A percentile compares a stretch with the other conserved stretches of the same genome.
Evolutionary conservation across 2,113 vertebrate species (phyloP).

Genomic region (Puffinus mauretanicus): DNA sequence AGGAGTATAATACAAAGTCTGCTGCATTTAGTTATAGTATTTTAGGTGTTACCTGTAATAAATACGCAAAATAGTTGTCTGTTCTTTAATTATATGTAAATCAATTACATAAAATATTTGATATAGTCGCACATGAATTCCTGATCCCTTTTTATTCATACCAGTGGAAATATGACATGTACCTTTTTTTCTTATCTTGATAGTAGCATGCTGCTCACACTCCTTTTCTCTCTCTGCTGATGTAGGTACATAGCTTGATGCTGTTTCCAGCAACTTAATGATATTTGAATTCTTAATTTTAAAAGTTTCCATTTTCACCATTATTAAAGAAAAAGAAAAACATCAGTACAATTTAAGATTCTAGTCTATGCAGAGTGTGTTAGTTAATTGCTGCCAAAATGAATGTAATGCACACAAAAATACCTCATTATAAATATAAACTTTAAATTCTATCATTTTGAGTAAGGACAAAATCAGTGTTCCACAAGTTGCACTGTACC

Average conservation of each 20-base stretch:
- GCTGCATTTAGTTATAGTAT: background rate
- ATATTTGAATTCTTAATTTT: constrained; percentile 85
- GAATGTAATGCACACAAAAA: background rate
- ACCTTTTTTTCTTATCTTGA: constrained; percentile 76
- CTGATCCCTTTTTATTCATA: background rate
- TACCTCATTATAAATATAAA: background rate
- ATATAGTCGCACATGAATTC: background rate
- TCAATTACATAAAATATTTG: background rate
- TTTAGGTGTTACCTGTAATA: background rate
- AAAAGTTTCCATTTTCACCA: constrained; percentile 19
- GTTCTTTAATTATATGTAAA: background rate
- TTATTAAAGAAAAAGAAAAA: constrained; percentile 30
- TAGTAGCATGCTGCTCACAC: background rate
- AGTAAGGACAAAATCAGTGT: background rate
- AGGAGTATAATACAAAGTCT: background rate
- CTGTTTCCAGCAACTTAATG: constrained; percentile 83
- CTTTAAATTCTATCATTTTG: background rate
- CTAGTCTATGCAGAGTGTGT: background rate
- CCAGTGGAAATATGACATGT: background rate
- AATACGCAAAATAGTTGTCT: background rate
- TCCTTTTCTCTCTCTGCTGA: constrained; percentile 40
- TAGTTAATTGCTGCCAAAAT: background rate
- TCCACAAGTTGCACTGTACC: background rate
- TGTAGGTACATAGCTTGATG: constrained; percentile 61
- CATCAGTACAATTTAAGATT: background rate